Evolutionary conservation across 2,113 vertebrate genomes (phyloP), one percentile per base, ranked within the genome.

Genomic region (Nicator chloris): DNA sequence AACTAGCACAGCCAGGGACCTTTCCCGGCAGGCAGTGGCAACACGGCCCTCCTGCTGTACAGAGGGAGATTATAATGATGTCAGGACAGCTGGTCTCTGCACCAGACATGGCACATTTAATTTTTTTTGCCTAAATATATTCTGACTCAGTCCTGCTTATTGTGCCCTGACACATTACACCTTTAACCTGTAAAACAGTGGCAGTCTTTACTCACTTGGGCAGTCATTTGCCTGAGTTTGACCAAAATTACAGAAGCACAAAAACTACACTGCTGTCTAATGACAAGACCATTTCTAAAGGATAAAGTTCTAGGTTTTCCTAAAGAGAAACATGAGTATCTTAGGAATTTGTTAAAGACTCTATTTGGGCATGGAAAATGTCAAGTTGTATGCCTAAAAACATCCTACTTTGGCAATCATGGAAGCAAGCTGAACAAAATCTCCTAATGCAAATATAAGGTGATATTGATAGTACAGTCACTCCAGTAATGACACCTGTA

Each of bases 81-180:
- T 40, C 81, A 94, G 78, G 61, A 65, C 87, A 93, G 92, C 87
- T 94, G 95, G 78, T 72, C 39, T 93, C 81, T 72, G 35, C 31
- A 82, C 44, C 60, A 89, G 61, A 51, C 30, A 82, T 53, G 44
- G 61, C 65, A 71, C 53, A 27, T 63, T 39, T 37, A 35, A 19
- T 24, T 53, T 61, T 73, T 65, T 91, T 88, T 6, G 1, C 50
- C 54, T 76, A n/a, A 88, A 53, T 65, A 26, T 51, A 59, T 56
- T 42, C 37, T 57, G 39, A 85, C 39, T 86, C 37, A 27, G 35
- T 80, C 0, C 2, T 16, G 45, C 45, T 73, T 69, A 15, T 16
- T 82, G 45, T 26, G 18, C 49, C 71, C 63, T 61, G 60, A 77
- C 23, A n/a, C 26, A n/a, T 70, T 57, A 72, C 17, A 65, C 40